Conservation (phyloP, 2,797 vertebrate species). For the Bovichtus diacanthus region DNA sequence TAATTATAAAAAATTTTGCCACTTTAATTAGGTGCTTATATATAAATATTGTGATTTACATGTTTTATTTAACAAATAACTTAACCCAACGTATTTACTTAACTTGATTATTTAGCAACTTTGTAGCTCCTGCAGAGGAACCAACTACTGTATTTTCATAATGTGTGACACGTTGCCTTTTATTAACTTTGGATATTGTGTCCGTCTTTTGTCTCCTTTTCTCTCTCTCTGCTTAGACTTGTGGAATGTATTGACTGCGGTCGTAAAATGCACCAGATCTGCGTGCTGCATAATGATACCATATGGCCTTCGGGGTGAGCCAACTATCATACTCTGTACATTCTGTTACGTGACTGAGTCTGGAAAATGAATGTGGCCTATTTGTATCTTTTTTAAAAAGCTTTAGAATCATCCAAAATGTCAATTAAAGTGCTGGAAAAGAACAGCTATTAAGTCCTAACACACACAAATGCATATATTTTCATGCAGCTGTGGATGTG, state of each 20-base stretch:
- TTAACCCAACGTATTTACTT: neutral
- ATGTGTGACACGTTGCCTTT: neutral
- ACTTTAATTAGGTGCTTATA: neutral
- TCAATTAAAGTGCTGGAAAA: slow-evolving; percentile 10
- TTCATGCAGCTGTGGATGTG: neutral
- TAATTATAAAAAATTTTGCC: neutral
- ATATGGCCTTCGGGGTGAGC: slow-evolving; percentile 97
- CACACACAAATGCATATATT: neutral
- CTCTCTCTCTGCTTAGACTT: slow-evolving; percentile 84
- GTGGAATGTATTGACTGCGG: slow-evolving; percentile 97
- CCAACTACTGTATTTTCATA: neutral
- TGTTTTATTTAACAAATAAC: neutral
- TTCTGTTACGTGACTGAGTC: slow-evolving; percentile 2
- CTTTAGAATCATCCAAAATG: neutral
- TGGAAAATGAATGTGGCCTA: slow-evolving; percentile 11
- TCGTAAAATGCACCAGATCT: slow-evolving; percentile 99
- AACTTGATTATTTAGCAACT: neutral
- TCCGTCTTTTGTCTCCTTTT: slow-evolving; percentile 37
- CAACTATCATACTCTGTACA: slow-evolving; percentile 21
- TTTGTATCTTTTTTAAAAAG: neutral
- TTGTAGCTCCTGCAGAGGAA: slow-evolving; percentile 4
- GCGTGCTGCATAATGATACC: slow-evolving; percentile 96
- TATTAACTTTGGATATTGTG: slow-evolving; percentile 29
- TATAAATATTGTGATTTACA: neutral
- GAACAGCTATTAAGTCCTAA: neutral